A percentile compares a stretch with the other conserved stretches of the same genome.
These are phyloP conservation scores for Vanacampus margaritifer DNA, from an alignment of 2,113 vertebrate genomes.

Conservation along the genomic window DNA sequence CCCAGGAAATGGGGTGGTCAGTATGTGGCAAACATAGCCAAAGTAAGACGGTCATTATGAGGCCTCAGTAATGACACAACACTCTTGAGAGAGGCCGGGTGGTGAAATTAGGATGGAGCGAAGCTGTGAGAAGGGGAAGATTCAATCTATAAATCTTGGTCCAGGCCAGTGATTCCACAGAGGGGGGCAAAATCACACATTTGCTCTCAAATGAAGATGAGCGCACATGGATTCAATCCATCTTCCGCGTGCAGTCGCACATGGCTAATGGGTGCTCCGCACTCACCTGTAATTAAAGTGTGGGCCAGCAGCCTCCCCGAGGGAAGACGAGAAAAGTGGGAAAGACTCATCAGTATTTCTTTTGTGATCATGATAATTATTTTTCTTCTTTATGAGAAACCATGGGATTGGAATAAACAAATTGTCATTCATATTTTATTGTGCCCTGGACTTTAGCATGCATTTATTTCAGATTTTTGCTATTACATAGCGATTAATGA, in stretches of 20 bases:
- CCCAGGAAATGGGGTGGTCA: conserved; percentile 39
- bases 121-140: conserved; percentile 27
- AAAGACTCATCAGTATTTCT: neutral
- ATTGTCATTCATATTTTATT: neutral
- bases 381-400: neutral
- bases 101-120: conserved; percentile 12
- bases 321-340: conserved; percentile 15
- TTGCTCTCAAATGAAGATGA: conserved; percentile 39
- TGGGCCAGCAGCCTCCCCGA: conserved; percentile 31
- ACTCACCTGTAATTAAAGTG: conserved; percentile 54
- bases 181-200: conserved; percentile 39
- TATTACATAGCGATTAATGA: neutral
- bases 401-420: neutral
- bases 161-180: conserved; percentile 32
- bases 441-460: neutral
- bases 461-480: neutral
- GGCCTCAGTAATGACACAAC: conserved; percentile 51
- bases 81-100: conserved; percentile 14
- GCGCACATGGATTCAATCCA: conserved; percentile 28
- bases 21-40: conserved; percentile 53
- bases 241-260: conserved; percentile 25
- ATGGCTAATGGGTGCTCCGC: conserved; percentile 17
- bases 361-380: neutral
- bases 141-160: conserved; percentile 59
- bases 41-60: conserved; percentile 56